Evolutionary conservation across 2,113 vertebrate genomes (phyloP).

Genomic region (Misgurnus mizolepis): DNA sequence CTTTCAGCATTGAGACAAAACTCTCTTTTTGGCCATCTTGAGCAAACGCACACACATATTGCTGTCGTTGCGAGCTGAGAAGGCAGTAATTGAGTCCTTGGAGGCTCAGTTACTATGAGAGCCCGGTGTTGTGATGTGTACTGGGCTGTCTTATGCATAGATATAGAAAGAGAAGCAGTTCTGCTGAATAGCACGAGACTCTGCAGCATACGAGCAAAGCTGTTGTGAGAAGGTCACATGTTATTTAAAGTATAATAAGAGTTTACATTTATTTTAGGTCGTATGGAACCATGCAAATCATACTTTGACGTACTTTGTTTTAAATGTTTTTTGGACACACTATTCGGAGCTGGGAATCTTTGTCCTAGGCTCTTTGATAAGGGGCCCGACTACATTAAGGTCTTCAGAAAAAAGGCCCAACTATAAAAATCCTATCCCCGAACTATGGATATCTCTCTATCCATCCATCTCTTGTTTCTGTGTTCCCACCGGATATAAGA

Average conservation of each 20-base stretch:
- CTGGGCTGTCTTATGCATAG: constrained; percentile 70
- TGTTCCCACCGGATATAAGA: too few species aligned
- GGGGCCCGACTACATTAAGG: too few species aligned
- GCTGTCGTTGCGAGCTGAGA: constrained; percentile 52
- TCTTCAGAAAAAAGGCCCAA: too few species aligned
- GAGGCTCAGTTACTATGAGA: constrained; percentile 71
- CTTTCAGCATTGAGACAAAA: constrained; percentile 42
- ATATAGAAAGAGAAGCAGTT: constrained; percentile 13
- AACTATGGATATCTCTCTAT: too few species aligned
- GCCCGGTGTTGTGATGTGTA: constrained; percentile 66
- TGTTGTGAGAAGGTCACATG: constrained; percentile 12
- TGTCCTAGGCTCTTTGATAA: too few species aligned
- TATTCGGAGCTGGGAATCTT: not conserved
- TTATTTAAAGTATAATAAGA: not conserved
- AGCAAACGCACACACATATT: constrained; percentile 1
- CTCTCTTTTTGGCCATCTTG: not conserved
- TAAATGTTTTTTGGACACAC: not conserved
- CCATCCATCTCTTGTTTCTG: too few species aligned
- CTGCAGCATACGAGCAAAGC: too few species aligned
- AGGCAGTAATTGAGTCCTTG: constrained; percentile 72
- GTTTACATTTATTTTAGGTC: not conserved
- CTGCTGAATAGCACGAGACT: constrained; percentile 34
- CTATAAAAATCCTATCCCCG: too few species aligned
- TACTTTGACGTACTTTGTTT: constrained; percentile 6
- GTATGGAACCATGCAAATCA: constrained; percentile 1